Evolutionary conservation across 2,797 vertebrate species (phyloP).

Genomic region (Pitangus sulphuratus): DNA sequence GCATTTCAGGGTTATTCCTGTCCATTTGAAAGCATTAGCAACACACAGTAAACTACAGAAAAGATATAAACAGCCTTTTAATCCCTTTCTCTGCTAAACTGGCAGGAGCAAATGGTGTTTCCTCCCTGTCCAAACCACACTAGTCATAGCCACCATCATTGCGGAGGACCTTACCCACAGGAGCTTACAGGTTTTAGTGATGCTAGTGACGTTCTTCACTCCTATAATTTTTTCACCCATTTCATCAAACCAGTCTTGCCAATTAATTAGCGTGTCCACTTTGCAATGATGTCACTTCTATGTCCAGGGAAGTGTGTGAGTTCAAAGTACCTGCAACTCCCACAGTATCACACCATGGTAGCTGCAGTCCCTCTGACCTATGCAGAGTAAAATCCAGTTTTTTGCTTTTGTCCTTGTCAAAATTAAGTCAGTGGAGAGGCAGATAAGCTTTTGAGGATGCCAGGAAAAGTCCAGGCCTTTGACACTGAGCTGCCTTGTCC

Average conservation of each 20-base stretch:
- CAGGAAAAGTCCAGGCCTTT: not conserved
- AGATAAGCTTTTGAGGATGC: not conserved
- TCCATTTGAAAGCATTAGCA: not conserved
- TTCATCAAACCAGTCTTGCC: not conserved
- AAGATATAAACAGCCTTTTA: not conserved
- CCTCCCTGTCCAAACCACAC: not conserved
- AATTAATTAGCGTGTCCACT: not conserved
- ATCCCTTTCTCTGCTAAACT: not conserved
- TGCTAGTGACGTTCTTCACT: not conserved
- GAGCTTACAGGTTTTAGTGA: not conserved
- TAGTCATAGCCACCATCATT: not conserved
- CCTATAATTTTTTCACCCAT: not conserved
- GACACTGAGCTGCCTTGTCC: not conserved
- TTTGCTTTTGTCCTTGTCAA: not conserved
- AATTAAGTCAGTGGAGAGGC: not conserved
- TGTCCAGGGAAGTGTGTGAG: not conserved
- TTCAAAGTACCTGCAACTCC: not conserved
- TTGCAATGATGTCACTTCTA: not conserved
- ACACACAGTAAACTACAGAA: not conserved
- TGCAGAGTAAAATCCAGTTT: not conserved
- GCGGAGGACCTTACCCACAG: not conserved
- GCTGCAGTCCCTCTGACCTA: not conserved
- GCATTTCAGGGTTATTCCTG: not conserved
- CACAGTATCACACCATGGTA: fast-evolving
- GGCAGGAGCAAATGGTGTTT: not conserved